A percentile compares a stretch with the other conserved stretches of the same genome.
phyloP scores from a whole-genome alignment of 1,140 invertebrate genomes.

The Holcopasites calliopsidis region DNA sequence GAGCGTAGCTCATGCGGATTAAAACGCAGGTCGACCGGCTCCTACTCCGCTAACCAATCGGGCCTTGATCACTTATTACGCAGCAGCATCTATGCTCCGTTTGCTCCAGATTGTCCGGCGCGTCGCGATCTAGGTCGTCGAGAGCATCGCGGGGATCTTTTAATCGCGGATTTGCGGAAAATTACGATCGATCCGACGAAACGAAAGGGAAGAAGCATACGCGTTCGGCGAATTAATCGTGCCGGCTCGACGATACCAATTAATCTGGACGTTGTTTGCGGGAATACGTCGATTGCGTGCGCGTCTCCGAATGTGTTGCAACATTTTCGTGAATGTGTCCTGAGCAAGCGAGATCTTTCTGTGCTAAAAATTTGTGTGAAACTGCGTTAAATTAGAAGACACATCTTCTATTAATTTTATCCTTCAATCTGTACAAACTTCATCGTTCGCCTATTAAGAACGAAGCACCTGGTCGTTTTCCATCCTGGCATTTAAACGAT shows the following conservation, averaged over 20 bases:
- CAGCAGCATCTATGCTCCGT: slow-evolving; percentile 51
- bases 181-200: not conserved
- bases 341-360: no score
- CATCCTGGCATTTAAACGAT: no score
- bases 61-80: slow-evolving; percentile 70
- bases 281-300: not conserved
- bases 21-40: slow-evolving; percentile 8
- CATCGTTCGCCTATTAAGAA: no score
- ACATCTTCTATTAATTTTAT: no score
- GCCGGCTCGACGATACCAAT: not conserved
- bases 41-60: slow-evolving; percentile 62
- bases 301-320: not conserved
- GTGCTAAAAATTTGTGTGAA: not conserved
- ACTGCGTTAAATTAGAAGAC: no score
- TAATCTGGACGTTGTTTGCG: not conserved
- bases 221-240: not conserved
- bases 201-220: not conserved
- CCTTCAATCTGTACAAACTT: no score
- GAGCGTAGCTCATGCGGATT: not conserved
- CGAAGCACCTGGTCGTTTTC: no score
- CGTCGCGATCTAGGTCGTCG: slow-evolving; percentile 38
- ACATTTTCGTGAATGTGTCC: not conserved
- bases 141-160: slow-evolving; percentile 44
- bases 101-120: slow-evolving; percentile 52
- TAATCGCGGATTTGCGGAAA: slow-evolving; percentile 18